These are phyloP conservation scores for Meda fulgida DNA, from an alignment of 2,797 vertebrate genomes.

Conservation along the genomic window DNA sequence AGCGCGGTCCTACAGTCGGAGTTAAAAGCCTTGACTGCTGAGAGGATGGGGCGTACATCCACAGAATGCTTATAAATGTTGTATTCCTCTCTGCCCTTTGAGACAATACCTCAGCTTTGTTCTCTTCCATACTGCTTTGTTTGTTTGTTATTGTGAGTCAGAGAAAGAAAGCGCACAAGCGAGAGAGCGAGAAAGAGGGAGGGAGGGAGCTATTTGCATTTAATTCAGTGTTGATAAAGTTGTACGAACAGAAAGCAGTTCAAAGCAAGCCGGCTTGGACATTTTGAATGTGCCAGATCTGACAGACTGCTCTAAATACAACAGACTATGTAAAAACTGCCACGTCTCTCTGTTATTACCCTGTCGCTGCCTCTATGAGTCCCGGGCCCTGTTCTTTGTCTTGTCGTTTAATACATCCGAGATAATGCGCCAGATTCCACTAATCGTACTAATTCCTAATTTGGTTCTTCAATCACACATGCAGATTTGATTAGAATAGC, in stretches of 20 bases:
- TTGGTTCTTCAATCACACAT: conserved; percentile 24
- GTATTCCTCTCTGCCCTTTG: conserved; percentile 64
- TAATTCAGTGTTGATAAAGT: conserved; percentile 42
- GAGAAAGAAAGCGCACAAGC: conserved; percentile 12
- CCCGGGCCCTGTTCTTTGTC: conserved; percentile 16
- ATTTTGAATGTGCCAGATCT: conserved; percentile 33
- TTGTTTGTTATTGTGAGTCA: conserved; percentile 55
- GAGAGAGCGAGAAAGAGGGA: neutral
- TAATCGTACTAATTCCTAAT: conserved; percentile 38
- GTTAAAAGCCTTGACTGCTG: conserved; percentile 56
- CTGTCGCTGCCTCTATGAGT: conserved; percentile 7
- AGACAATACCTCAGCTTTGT: conserved; percentile 67
- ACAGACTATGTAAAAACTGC: conserved; percentile 26
- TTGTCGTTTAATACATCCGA: conserved; percentile 24
- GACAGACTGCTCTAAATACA: conserved; percentile 41
- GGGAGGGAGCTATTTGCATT: conserved; percentile 44
- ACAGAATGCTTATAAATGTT: conserved; percentile 72
- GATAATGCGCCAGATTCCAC: conserved; percentile 31
- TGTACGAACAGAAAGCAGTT: conserved; percentile 40
- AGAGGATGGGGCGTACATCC: conserved; percentile 46
- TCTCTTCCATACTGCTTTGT: conserved; percentile 66
- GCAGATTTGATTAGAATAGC: conserved; percentile 29
- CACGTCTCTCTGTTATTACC: conserved; percentile 7
- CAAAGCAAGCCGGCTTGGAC: conserved; percentile 39
- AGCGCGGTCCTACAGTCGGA: conserved; percentile 38